Conservation (phyloP, 2,888 invertebrate genomes). For the Drosophila merina region DNA sequence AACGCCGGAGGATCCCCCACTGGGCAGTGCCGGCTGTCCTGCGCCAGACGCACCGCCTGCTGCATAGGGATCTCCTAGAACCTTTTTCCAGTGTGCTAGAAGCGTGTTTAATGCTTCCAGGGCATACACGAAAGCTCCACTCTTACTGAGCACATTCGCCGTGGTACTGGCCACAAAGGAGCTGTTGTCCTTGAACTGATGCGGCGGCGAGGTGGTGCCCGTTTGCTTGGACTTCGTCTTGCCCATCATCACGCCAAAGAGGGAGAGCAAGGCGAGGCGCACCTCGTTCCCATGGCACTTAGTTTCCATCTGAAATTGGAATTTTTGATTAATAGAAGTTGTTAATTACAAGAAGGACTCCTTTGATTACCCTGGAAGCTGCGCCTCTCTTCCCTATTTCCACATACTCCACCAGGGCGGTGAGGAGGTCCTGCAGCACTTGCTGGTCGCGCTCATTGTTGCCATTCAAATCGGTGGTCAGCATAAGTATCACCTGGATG, state of each 20-base stretch:
- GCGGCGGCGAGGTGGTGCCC: slow-evolving; percentile 83
- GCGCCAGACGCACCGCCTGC: slow-evolving; percentile 45
- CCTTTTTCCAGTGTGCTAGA: slow-evolving; percentile 90
- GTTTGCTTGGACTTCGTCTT: slow-evolving; percentile 84
- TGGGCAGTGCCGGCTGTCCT: slow-evolving; percentile 32
- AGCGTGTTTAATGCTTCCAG: slow-evolving; percentile 89
- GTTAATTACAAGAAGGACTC: background rate
- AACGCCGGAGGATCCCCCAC: slow-evolving; percentile 70
- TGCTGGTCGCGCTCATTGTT: slow-evolving; percentile 91
- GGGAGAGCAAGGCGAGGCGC: slow-evolving; percentile 93
- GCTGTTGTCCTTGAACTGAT: slow-evolving; percentile 85
- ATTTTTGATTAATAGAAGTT: background rate
- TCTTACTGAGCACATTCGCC: slow-evolving; percentile 88
- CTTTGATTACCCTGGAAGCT: slow-evolving; percentile 79
- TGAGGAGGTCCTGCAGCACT: slow-evolving; percentile 90
- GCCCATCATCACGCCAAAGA: slow-evolving; percentile 88
- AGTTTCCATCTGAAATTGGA: slow-evolving; percentile 73
- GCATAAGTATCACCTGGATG: slow-evolving; percentile 95
- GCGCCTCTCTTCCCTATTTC: slow-evolving; percentile 87
- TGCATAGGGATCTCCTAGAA: slow-evolving; percentile 82
- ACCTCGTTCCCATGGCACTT: slow-evolving; percentile 92
- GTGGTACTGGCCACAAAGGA: slow-evolving; percentile 88
- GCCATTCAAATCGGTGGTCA: slow-evolving; percentile 94
- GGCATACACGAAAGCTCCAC: slow-evolving; percentile 90
- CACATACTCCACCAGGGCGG: slow-evolving; percentile 89